phyloP scores from a whole-genome alignment of 2,888 invertebrate genomes.

The Alviniconcha strummeri region DNA sequence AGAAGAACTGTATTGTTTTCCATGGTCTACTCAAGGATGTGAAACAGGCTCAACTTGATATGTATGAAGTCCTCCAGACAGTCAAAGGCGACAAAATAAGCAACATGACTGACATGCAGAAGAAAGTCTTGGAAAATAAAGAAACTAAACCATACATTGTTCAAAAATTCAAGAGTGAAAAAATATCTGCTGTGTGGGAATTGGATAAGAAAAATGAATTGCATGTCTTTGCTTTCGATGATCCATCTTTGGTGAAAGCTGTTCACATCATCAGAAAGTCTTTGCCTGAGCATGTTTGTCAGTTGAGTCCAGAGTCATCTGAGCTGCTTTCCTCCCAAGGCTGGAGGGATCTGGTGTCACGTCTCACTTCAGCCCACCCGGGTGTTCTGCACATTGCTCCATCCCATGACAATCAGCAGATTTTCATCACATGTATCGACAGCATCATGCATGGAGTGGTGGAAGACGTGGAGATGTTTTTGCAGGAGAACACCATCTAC shows the following conservation, averaged over 20 bases:
- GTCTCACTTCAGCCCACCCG: background rate
- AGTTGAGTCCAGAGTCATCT: slow-evolving; percentile 13
- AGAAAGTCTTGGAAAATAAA: slow-evolving; percentile 16
- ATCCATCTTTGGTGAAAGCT: slow-evolving; percentile 5
- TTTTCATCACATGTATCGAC: slow-evolving; percentile 21
- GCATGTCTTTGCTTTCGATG: slow-evolving; percentile 5
- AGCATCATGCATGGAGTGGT: slow-evolving; percentile 25
- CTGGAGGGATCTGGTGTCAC: slow-evolving; percentile 6
- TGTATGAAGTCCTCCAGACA: slow-evolving; percentile 23
- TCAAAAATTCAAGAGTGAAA: slow-evolving; percentile 23
- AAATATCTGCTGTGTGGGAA: slow-evolving; percentile 31
- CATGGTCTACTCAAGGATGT: slow-evolving; percentile 30
- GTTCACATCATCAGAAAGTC: slow-evolving; percentile 26
- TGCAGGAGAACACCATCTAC: slow-evolving; percentile 41
- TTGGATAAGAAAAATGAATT: background rate
- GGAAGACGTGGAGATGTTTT: slow-evolving; percentile 37
- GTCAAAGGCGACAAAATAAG: slow-evolving; percentile 1
- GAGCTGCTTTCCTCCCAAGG: background rate
- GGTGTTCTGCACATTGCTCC: slow-evolving; percentile 32
- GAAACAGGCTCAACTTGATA: slow-evolving; percentile 28
- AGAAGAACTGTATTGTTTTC: slow-evolving; percentile 25
- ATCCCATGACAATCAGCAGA: background rate
- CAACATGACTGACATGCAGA: slow-evolving; percentile 14
- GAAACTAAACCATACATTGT: slow-evolving; percentile 25
- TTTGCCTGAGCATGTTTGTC: slow-evolving; percentile 17